These are phyloP conservation scores for Drosophila subobscura DNA, from an alignment of 1,140 invertebrate species.

Conservation along the genomic window DNA sequence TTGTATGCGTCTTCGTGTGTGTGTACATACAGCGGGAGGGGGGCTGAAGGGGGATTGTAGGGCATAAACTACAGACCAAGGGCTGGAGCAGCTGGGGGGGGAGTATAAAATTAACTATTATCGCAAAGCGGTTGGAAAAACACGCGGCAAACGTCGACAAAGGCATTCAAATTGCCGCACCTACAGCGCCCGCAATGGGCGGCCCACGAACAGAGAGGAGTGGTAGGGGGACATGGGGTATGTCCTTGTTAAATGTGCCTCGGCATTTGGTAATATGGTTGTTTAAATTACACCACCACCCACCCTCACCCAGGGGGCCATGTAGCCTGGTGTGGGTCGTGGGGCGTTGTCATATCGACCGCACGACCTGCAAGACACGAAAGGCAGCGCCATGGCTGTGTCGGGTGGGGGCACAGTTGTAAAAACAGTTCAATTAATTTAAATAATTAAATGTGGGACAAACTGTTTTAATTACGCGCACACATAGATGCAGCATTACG, in stretches of 20 bases:
- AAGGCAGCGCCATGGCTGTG: conserved; percentile 12
- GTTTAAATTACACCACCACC: conserved; percentile 70
- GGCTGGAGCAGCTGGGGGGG: conserved; percentile 4
- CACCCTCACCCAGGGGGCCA: conserved; percentile 2
- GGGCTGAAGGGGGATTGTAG: not conserved
- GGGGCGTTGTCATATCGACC: conserved; percentile 79
- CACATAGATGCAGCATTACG: conserved; percentile 7
- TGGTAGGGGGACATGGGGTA: no score
- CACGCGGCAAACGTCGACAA: conserved; percentile 61
- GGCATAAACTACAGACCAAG: conserved; percentile 35
- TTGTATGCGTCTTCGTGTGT: conserved; percentile 45
- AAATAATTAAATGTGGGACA: conserved; percentile 77
- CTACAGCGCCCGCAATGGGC: conserved; percentile 33
- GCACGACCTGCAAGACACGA: conserved; percentile 64
- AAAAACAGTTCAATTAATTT: conserved; percentile 81
- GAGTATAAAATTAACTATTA: conserved; percentile 77
- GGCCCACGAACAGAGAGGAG: not conserved
- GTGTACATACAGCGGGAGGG: conserved; percentile 1
- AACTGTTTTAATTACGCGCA: conserved; percentile 74
- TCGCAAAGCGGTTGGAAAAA: conserved; percentile 80
- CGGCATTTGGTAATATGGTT: conserved; percentile 74
- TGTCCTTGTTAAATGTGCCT: conserved; percentile 58
- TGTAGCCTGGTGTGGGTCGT: conserved; percentile 19
- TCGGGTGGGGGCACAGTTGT: conserved; percentile 44
- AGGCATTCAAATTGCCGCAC: conserved; percentile 76